Conservation (phyloP, 1,140 invertebrate species). For the Magallana ariakensis region DNA sequence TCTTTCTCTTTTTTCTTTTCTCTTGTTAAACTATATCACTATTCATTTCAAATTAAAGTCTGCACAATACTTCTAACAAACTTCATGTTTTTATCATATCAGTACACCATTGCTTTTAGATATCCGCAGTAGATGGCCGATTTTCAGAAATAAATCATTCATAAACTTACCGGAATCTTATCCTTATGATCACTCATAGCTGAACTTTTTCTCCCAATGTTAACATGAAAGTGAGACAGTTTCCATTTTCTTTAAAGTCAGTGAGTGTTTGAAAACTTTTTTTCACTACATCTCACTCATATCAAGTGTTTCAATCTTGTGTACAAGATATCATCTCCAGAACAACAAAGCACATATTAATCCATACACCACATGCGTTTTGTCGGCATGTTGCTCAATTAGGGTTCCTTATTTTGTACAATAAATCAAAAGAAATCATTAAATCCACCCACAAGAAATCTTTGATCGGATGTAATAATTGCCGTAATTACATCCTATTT, state of each 20-base stretch:
- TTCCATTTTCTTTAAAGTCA: neutral
- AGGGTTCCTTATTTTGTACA: neutral
- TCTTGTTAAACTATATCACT: too few species aligned
- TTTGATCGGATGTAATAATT: constrained; percentile 25
- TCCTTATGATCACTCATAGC: constrained; percentile 23
- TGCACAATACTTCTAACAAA: too few species aligned
- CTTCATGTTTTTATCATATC: too few species aligned
- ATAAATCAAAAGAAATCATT: constrained; percentile 35
- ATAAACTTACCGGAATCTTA: neutral
- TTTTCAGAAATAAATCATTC: neutral
- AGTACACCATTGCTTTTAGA: too few species aligned
- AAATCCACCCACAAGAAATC: constrained; percentile 30
- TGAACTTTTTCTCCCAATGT: constrained; percentile 7
- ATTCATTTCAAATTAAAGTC: too few species aligned
- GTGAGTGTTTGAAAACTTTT: neutral
- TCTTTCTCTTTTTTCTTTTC: too few species aligned
- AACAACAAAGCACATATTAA: neutral
- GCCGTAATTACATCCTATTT: constrained; percentile 6
- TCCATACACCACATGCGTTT: constrained; percentile 7
- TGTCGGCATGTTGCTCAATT: constrained; percentile 19
- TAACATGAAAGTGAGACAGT: neutral
- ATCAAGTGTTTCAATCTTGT: constrained; percentile 27
- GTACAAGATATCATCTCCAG: neutral
- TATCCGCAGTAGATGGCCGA: too few species aligned
- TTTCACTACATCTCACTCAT: neutral